A percentile compares a stretch with the other conserved stretches of the same genome.
phyloP scores from a whole-genome alignment of 2,113 vertebrate species.

The Myiozetetes cayanensis region DNA sequence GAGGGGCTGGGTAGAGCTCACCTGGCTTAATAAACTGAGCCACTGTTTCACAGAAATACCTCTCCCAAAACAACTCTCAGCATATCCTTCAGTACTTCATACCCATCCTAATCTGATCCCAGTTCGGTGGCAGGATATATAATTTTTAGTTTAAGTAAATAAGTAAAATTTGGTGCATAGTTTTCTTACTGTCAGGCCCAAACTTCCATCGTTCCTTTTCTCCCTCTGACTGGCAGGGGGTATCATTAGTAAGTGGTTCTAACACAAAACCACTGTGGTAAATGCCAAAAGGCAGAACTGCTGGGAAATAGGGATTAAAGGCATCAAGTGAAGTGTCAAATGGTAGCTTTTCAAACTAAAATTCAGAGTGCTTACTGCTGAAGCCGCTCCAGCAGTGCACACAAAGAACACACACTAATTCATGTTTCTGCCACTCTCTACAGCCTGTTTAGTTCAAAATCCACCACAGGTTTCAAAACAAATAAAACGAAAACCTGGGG shows the following conservation, averaged over 20 bases:
- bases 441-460: neutral
- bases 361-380: neutral
- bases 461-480: neutral
- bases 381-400: neutral
- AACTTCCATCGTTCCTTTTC: neutral
- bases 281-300: neutral
- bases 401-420: neutral
- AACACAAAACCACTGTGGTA: neutral
- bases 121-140: neutral
- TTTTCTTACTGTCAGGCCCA: neutral
- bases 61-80: neutral
- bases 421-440: neutral
- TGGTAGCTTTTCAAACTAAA: neutral
- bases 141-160: neutral
- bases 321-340: neutral
- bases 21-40: neutral
- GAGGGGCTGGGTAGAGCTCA: neutral
- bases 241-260: neutral
- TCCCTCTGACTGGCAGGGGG: neutral
- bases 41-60: neutral
- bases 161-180: neutral
- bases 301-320: neutral
- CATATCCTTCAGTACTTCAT: neutral
- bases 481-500: slow-evolving; percentile 14
- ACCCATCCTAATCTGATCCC: neutral